These are phyloP conservation scores for Ophioderma brevispina DNA, from an alignment of 35 echinoderm and acorn worm species.

Conservation along the genomic window DNA sequence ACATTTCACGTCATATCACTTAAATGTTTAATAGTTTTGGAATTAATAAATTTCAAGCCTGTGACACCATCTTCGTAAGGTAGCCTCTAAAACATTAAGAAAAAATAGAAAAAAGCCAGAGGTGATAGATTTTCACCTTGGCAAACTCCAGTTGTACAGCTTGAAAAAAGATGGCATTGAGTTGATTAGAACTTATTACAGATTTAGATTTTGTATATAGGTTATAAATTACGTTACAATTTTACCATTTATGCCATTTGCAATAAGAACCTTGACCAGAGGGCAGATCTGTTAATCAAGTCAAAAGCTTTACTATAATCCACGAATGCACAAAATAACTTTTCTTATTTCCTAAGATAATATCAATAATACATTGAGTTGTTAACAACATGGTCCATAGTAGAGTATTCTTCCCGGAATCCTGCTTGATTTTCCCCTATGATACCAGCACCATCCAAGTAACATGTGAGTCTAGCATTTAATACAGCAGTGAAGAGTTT, in stretches of 20 bases:
- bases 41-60: not conserved
- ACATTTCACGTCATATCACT: not conserved
- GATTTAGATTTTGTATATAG: not conserved
- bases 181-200: not conserved
- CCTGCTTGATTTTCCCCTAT: not conserved
- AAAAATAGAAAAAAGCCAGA: not conserved
- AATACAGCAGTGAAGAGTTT: not conserved
- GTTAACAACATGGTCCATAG: not conserved
- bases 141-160: not conserved
- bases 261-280: not conserved
- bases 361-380: not conserved
- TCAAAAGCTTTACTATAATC: not conserved
- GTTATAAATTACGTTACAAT: not conserved
- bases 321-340: not conserved
- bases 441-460: not conserved
- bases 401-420: not conserved
- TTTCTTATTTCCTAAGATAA: not conserved
- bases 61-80: not conserved
- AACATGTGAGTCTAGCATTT: not conserved
- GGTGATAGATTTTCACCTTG: not conserved
- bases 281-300: not conserved
- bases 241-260: not conserved
- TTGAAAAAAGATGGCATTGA: not conserved
- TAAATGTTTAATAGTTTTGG: not conserved
- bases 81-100: not conserved